phyloP scores from a whole-genome alignment of 2,797 vertebrate genomes.

The Sciurus carolinensis region DNA sequence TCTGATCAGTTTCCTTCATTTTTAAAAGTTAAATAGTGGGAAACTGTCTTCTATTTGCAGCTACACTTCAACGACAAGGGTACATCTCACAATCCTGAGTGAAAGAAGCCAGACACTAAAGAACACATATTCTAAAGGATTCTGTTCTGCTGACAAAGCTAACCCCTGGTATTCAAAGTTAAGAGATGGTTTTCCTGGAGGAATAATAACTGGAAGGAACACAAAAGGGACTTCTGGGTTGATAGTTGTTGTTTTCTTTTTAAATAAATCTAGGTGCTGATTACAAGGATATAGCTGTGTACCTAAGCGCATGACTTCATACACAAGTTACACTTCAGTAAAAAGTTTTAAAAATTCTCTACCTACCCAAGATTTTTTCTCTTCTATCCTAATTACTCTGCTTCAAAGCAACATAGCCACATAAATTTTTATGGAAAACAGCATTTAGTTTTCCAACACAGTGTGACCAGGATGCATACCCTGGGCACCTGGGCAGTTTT shows the following conservation, averaged over 20 bases:
- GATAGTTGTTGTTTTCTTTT: neutral
- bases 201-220: neutral
- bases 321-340: neutral
- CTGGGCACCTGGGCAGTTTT: neutral
- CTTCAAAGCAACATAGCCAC: neutral
- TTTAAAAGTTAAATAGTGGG: constrained; percentile 29
- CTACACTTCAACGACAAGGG: neutral
- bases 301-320: neutral
- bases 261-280: neutral
- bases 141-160: too few species aligned
- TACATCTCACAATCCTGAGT: neutral
- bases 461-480: neutral
- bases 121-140: neutral
- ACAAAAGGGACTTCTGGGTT: neutral
- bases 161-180: neutral
- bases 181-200: neutral
- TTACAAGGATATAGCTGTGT: neutral
- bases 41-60: neutral
- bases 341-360: neutral
- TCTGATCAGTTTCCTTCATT: constrained; percentile 2
- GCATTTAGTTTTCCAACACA: neutral
- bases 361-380: neutral
- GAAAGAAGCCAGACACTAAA: neutral
- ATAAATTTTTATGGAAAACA: neutral
- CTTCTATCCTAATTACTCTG: neutral